These are phyloP conservation scores for Globodera rostochiensis DNA, from an alignment of 1,140 invertebrate species.

Conservation along the genomic window DNA sequence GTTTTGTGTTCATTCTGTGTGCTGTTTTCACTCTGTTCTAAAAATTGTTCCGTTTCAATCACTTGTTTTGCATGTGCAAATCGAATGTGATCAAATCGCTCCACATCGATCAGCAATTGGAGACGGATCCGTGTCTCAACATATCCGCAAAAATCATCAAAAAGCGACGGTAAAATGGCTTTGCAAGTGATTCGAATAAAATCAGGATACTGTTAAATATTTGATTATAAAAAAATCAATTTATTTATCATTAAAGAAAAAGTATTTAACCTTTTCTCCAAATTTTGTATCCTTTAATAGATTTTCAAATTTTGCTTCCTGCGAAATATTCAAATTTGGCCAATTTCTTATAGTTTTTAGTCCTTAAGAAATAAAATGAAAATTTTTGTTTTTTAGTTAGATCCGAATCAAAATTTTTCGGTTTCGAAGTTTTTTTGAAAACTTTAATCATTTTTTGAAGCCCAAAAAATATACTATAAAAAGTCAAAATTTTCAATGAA, in stretches of 20 bases:
- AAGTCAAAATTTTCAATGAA: background rate
- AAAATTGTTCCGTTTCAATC: background rate
- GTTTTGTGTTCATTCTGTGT: background rate
- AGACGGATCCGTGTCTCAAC: slow-evolving; percentile 6
- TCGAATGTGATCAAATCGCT: slow-evolving; percentile 2
- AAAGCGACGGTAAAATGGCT: background rate
- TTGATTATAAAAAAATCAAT: background rate
- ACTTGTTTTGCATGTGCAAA: background rate
- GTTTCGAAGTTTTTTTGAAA: background rate
- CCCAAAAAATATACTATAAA: background rate
- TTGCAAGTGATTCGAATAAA: slow-evolving; percentile 2
- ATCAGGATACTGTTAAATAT: background rate
- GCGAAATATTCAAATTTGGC: background rate
- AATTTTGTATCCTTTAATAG: slow-evolving; percentile 5
- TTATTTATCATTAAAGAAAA: background rate
- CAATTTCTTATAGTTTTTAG: background rate
- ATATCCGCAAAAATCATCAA: slow-evolving; percentile 22
- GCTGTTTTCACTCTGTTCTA: background rate
- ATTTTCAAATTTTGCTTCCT: background rate
- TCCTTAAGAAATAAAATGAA: background rate
- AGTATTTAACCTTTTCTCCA: slow-evolving; percentile 9
- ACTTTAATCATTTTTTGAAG: background rate
- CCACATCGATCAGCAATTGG: slow-evolving; percentile 11
- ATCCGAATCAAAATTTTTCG: too few relatives aligned
- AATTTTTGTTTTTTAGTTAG: too few relatives aligned